Base-by-base conservation (phyloP, 2,113 vertebrate genomes). In the Todiramphus saurophagus region DNA sequence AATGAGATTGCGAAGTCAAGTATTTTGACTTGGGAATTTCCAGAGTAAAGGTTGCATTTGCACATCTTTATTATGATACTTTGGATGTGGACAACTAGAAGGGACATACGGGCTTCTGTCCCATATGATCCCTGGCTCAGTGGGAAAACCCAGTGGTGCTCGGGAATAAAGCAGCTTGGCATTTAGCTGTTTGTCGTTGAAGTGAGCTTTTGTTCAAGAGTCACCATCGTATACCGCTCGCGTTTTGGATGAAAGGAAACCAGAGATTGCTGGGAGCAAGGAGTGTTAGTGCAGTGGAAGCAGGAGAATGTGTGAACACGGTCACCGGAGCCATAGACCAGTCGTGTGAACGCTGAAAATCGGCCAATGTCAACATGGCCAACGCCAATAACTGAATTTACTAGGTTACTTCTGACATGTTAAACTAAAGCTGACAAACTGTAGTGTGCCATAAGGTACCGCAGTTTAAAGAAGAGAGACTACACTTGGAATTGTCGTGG, bases 191-290 rank as follows among this genome's bases (percentile, higher is more conserved):
- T 88, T 6, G 12, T 58, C 81, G 48, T 20, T 75, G 62, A 82
- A 84, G 58, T 46, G 46, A 68, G 25, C 31, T 59, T 83, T 87
- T 75, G 25, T 87, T 82, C 35, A 31, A 27, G 44, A 83, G n/a
- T 35, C 3, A 2, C 59, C 16, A 5, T 69, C 27, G 46, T 46
- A 16, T 1, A 35, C 13, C 13, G 87, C 31, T 51, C 1, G 2
- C 50, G 9, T 70, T 93, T 67, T 75, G 60, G 30, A 67, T 81
- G 25, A 88, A 70, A 31, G 31, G 17, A 44, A 37, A 44, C 7
- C 18, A 16, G 50, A 41, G 33, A 16, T 58, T 28, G 13, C 7
- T 88, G 59, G 41, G 58, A 53, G 14, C 30, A 66, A 76, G 41
- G 62, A 30, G 24, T 7, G 1, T 30, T 48, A 68, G 24, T 44